These are phyloP conservation scores for Minunthozetes semirufus DNA, from an alignment of 2,888 invertebrate species.

Conservation along the genomic window DNA sequence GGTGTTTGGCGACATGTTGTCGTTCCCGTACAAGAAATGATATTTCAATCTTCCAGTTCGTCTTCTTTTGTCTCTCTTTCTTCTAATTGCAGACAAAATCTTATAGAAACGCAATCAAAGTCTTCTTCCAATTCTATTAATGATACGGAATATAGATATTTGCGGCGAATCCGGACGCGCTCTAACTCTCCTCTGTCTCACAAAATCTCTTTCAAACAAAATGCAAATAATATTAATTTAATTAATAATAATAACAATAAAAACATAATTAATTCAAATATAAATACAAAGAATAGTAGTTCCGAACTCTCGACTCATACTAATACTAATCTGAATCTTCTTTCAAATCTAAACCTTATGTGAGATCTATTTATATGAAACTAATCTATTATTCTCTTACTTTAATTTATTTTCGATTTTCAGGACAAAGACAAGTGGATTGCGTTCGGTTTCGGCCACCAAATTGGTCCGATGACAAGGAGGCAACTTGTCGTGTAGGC, in stretches of 20 bases:
- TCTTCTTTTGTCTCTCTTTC: background rate
- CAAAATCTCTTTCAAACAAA: background rate
- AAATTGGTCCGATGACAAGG: constrained; percentile 27
- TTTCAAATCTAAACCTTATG: background rate
- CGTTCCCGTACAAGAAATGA: constrained; percentile 30
- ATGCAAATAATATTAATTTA: constrained; percentile 17
- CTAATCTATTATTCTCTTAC: background rate
- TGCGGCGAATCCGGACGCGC: constrained; percentile 16
- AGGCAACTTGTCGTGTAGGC: constrained; percentile 35
- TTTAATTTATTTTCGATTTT: background rate
- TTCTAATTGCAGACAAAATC: background rate
- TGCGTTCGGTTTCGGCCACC: constrained; percentile 16
- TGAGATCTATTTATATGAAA: background rate
- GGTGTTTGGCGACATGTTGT: constrained; percentile 33
- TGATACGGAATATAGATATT: background rate
- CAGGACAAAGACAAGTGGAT: constrained; percentile 13
- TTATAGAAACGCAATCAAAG: background rate
- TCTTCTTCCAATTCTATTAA: background rate
- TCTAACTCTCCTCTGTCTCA: constrained; percentile 30
- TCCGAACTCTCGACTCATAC: background rate
- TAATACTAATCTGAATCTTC: constrained; percentile 14
- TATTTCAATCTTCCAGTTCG: background rate
- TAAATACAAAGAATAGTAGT: background rate
- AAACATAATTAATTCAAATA: background rate
- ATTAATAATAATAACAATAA: background rate